Evolutionary conservation across 2,797 vertebrate species (phyloP).

Genomic region (Lithobates sylvaticus): DNA sequence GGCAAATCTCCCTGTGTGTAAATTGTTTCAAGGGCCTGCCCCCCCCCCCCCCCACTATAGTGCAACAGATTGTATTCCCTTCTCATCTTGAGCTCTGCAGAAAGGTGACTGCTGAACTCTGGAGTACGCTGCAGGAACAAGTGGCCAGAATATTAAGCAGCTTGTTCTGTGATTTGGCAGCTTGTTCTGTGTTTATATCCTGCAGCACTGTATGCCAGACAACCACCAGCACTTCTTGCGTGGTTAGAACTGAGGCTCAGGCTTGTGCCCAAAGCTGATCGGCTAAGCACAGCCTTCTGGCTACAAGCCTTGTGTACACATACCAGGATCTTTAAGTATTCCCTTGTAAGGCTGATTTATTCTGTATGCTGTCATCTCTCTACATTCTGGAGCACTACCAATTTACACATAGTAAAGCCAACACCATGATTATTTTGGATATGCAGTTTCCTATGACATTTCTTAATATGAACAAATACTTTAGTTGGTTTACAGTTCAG

Average conservation of each 20-base stretch:
- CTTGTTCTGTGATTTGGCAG: slow-evolving; percentile 39
- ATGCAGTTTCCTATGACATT: not conserved
- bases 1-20: slow-evolving; percentile 29
- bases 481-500: not conserved
- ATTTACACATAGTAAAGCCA: slow-evolving; percentile 11
- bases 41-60: slow-evolving; percentile 33
- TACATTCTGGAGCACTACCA: slow-evolving; percentile 19
- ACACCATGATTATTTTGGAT: slow-evolving; percentile 16
- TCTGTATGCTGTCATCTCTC: not conserved
- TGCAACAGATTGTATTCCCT: slow-evolving; percentile 62
- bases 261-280: not conserved
- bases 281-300: not conserved
- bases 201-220: slow-evolving; percentile 42
- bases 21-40: slow-evolving; percentile 15
- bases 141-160: slow-evolving; percentile 59
- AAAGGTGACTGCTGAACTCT: slow-evolving; percentile 51
- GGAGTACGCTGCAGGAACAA: slow-evolving; percentile 48
- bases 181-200: slow-evolving; percentile 28
- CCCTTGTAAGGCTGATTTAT: slow-evolving; percentile 43
- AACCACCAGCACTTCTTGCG: slow-evolving; percentile 2
- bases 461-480: slow-evolving; percentile 1
- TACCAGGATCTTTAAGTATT: slow-evolving; percentile 11
- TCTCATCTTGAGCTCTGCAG: slow-evolving; percentile 41
- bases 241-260: slow-evolving; percentile 3
- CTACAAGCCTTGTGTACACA: slow-evolving; percentile 29